A percentile compares a stretch with the other conserved stretches of the same genome.
Conservation (phyloP, 2,113 vertebrate species). For the Pholis gunnellus region DNA sequence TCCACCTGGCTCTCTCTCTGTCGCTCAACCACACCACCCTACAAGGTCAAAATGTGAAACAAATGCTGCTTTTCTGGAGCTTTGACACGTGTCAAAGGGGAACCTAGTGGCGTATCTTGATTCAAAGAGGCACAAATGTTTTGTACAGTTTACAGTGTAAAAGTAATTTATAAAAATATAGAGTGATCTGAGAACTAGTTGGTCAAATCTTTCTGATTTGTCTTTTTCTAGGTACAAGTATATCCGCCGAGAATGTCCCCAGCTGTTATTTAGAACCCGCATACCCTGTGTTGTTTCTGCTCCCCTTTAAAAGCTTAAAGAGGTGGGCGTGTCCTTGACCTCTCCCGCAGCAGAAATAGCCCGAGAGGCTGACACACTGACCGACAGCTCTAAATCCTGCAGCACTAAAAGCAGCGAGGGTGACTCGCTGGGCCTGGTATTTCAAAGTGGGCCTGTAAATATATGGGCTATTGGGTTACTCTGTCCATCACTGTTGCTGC, state of each 20-base stretch:
- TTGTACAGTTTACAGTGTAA: background rate
- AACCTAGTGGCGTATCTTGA: background rate
- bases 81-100: background rate
- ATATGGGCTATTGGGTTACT: constrained; percentile 74
- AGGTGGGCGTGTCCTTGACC: constrained; percentile 56
- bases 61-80: background rate
- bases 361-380: constrained; percentile 62
- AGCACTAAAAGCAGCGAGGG: constrained; percentile 70
- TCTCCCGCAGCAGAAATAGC: constrained; percentile 57
- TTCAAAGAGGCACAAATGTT: background rate
- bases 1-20: background rate
- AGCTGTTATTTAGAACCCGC: constrained; percentile 21
- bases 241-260: background rate
- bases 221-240: constrained; percentile 21
- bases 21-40: no score
- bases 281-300: constrained; percentile 22
- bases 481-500: constrained; percentile 53
- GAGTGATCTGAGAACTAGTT: background rate
- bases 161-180: background rate
- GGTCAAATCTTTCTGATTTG: no score
- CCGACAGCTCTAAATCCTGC: constrained; percentile 57
- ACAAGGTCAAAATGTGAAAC: background rate
- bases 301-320: constrained; percentile 45
- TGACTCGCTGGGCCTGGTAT: constrained; percentile 66
- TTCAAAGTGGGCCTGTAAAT: constrained; percentile 71